These are phyloP conservation scores for Calosoma granatense DNA, from an alignment of 1,140 invertebrate genomes.

Conservation along the genomic window DNA sequence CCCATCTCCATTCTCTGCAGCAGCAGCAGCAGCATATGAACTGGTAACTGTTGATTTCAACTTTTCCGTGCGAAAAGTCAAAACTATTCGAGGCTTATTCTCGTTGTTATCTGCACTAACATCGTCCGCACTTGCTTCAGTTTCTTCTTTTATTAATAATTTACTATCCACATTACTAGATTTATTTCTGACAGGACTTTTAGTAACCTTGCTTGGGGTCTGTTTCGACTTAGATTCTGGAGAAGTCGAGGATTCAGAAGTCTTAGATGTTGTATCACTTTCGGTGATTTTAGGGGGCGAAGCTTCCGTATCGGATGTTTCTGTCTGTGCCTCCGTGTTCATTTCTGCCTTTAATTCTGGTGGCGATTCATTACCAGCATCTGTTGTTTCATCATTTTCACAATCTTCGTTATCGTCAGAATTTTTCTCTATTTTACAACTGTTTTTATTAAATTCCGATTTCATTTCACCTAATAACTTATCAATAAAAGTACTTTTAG, in stretches of 20 bases:
- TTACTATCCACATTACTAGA: not conserved
- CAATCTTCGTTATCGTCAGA: not conserved
- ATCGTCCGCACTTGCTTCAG: not conserved
- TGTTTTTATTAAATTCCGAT: slow-evolving; percentile 1
- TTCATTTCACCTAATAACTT: not conserved
- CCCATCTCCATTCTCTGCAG: not conserved
- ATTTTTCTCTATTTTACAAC: no score
- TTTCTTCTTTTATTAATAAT: not conserved
- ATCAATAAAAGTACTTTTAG: not conserved
- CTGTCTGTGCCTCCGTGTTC: not conserved
- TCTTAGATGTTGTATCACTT: not conserved
- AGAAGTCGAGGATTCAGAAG: not conserved
- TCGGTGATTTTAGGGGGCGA: not conserved
- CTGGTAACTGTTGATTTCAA: slow-evolving; percentile 14
- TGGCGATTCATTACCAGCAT: no score
- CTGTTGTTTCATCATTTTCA: not conserved
- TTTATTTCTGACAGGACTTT: not conserved
- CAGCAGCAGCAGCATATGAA: not conserved
- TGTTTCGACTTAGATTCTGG: not conserved
- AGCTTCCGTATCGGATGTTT: not conserved
- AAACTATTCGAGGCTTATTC: slow-evolving; percentile 37
- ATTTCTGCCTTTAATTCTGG: not conserved
- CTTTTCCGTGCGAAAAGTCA: slow-evolving; percentile 40
- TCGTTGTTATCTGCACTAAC: not conserved
- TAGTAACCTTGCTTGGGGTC: not conserved